Percentiles rank a stretch among this genome's conserved stretches.
Evolutionary conservation across 2,113 vertebrate genomes (phyloP).

Genomic region (Upupa epops): DNA sequence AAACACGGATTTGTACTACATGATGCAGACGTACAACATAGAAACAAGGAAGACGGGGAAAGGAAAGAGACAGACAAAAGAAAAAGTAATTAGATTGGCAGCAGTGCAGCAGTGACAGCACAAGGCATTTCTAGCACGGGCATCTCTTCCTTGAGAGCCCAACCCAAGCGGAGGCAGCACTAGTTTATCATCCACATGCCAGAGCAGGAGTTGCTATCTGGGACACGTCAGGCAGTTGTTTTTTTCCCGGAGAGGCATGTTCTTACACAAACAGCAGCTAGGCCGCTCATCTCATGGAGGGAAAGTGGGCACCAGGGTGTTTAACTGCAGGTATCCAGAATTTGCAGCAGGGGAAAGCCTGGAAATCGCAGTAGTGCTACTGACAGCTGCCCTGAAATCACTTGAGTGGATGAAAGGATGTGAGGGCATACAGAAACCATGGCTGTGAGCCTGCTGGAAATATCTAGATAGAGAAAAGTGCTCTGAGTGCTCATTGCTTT

Average conservation of each 20-base stretch:
- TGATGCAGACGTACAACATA: slow-evolving; percentile 16
- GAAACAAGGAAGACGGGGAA: slow-evolving; percentile 28
- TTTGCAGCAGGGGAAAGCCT: background rate
- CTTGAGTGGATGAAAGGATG: background rate
- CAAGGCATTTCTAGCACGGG: background rate
- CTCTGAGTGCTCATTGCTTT: background rate
- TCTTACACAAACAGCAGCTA: background rate
- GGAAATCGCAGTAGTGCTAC: background rate
- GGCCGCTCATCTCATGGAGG: background rate
- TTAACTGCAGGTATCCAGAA: background rate
- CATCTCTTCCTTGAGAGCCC: background rate
- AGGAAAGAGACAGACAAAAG: slow-evolving; percentile 72
- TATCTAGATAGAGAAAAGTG: background rate
- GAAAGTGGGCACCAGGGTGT: background rate
- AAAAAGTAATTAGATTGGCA: slow-evolving; percentile 74
- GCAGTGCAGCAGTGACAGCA: slow-evolving; percentile 20
- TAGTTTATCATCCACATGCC: background rate
- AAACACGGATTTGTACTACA: slow-evolving; percentile 83
- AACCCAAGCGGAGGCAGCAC: background rate
- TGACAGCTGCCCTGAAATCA: background rate
- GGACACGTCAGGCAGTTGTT: background rate
- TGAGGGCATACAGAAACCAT: background rate
- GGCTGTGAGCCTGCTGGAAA: background rate
- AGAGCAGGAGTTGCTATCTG: background rate
- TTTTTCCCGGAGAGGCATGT: background rate